A percentile compares a stretch with the other conserved stretches of the same genome.
These are phyloP conservation scores for Melanchra persicariae DNA, from an alignment of 2,888 invertebrate genomes.

Conservation along the genomic window DNA sequence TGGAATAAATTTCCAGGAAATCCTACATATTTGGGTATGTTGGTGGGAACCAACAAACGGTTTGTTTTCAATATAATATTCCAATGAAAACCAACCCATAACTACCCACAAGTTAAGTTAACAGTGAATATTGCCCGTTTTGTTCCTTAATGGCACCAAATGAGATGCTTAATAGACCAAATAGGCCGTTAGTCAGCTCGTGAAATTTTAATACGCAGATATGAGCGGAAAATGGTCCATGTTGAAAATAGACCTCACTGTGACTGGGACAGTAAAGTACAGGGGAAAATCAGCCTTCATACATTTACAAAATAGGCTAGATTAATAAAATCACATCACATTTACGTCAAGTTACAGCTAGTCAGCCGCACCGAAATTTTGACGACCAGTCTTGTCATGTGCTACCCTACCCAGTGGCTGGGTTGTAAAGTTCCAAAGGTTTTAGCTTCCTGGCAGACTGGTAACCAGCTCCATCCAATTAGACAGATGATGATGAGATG, in stretches of 20 bases:
- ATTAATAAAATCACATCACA: no score
- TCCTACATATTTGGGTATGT: no score
- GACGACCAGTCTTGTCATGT: no score
- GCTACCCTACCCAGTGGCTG: no score
- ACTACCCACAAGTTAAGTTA: slow-evolving; percentile 44
- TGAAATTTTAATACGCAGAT: slow-evolving; percentile 54
- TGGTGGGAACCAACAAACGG: background rate
- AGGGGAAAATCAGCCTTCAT: background rate
- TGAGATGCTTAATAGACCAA: slow-evolving; percentile 33
- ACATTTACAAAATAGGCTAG: background rate
- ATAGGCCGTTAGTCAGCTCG: slow-evolving; percentile 31
- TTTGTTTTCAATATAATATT: background rate
- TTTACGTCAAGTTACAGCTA: no score
- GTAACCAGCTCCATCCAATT: no score
- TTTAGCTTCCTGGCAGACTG: no score
- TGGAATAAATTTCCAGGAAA: background rate
- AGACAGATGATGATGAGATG: no score
- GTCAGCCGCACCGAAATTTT: no score
- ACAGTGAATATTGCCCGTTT: slow-evolving; percentile 50
- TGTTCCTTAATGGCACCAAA: slow-evolving; percentile 29
- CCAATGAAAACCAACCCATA: background rate
- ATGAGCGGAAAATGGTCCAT: slow-evolving; percentile 14
- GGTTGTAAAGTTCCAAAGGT: no score
- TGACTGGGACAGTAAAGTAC: background rate
- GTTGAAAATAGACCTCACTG: background rate